Conservation (phyloP, 23 tunicate genomes). For the Ascidia mentula region DNA sequence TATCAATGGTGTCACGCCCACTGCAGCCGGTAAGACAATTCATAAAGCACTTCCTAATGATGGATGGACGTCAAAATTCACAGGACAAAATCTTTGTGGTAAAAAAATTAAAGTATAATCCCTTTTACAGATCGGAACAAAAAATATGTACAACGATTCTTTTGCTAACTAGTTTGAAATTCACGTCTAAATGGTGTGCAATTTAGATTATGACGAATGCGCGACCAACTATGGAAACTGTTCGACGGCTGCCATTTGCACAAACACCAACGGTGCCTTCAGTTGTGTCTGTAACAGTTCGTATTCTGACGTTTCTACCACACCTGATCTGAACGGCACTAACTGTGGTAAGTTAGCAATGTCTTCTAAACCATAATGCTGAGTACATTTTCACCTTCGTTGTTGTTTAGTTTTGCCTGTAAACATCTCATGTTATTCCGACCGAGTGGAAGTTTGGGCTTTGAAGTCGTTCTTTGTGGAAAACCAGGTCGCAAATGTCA, state of each 20-base stretch:
- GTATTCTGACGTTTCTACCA: neutral
- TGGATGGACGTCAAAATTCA: no score
- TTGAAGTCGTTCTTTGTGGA: slow-evolving; percentile 21
- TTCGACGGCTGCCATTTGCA: neutral
- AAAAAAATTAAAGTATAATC: no score
- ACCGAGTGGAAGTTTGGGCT: slow-evolving; percentile 33
- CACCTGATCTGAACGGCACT: neutral
- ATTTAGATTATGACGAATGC: neutral
- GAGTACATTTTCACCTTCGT: no score
- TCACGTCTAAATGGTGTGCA: no score
- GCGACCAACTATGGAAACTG: neutral
- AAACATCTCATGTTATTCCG: slow-evolving; percentile 29
- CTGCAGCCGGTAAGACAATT: neutral
- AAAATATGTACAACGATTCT: no score
- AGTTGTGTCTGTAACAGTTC: neutral
- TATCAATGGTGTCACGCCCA: neutral
- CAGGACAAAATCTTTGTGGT: no score
- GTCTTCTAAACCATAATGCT: no score
- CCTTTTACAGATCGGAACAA: no score
- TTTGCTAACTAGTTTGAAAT: no score
- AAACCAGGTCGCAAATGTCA: slow-evolving; percentile 19
- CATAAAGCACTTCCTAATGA: no score
- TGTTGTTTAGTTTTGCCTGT: slow-evolving; percentile 24
- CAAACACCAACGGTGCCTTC: neutral
- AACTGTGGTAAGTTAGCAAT: neutral